Percentiles rank a stretch among this genome's conserved stretches.
Conservation (phyloP, 2,888 invertebrate species). For the Acronicta leporina region DNA sequence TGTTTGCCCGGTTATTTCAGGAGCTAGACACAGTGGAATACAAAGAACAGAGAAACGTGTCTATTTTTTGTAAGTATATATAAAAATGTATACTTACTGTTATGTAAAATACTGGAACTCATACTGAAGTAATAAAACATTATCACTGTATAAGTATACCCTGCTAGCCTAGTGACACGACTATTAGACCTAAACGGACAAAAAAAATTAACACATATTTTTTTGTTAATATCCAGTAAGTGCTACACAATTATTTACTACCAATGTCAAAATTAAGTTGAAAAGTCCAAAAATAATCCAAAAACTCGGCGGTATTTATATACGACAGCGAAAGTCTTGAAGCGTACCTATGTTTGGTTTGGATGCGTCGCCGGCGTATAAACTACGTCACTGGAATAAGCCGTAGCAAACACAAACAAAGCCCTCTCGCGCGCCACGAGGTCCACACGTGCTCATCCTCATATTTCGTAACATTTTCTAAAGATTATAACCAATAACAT, state of each 20-base stretch:
- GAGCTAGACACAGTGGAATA: slow-evolving; percentile 14
- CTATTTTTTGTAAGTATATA: too few species aligned
- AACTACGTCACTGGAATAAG: slow-evolving; percentile 78
- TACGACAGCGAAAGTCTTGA: slow-evolving; percentile 35
- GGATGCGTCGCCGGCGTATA: slow-evolving; percentile 62
- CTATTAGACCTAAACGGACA: too few species aligned
- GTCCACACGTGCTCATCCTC: slow-evolving; percentile 46
- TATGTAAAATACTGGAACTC: too few species aligned
- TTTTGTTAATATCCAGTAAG: too few species aligned
- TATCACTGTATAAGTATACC: too few species aligned
- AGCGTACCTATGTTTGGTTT: slow-evolving; percentile 69
- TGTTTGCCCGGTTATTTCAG: slow-evolving; percentile 21
- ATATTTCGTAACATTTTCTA: slow-evolving; percentile 40
- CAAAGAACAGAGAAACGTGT: too few species aligned
- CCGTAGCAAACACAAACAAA: slow-evolving; percentile 71
- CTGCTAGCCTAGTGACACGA: too few species aligned
- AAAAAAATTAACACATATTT: too few species aligned
- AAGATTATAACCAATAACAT: slow-evolving; percentile 21
- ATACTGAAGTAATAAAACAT: too few species aligned
- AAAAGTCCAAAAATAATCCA: not conserved
- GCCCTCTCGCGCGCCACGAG: slow-evolving; percentile 49
- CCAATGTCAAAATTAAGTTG: not conserved
- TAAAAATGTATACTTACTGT: too few species aligned
- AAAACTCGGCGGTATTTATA: slow-evolving; percentile 28
- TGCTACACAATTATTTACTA: too few species aligned